Percentiles rank a stretch among this genome's conserved stretches.
phyloP scores from a whole-genome alignment of 2,797 vertebrate genomes.

The Falco novaeseelandiae region DNA sequence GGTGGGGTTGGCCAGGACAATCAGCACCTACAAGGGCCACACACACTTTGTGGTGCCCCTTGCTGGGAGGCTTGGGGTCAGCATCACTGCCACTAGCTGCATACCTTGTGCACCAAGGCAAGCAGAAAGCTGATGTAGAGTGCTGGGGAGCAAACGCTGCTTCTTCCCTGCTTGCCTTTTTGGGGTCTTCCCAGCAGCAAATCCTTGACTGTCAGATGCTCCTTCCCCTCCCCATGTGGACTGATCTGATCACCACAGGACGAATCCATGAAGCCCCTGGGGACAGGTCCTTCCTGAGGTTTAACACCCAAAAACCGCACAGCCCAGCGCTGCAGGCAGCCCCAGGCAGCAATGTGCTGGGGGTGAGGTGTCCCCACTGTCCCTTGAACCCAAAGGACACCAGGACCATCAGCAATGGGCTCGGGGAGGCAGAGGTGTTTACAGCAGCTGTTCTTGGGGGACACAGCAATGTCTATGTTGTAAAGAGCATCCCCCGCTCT shows the following conservation, averaged over 20 bases:
- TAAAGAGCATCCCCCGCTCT: background rate
- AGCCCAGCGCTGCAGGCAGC: background rate
- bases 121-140: background rate
- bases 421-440: background rate
- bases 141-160: background rate
- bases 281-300: background rate
- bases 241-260: too few relatives aligned
- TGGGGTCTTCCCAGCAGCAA: background rate
- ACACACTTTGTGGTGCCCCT: too few relatives aligned
- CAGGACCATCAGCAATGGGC: background rate
- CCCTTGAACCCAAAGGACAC: background rate
- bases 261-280: background rate
- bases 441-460: background rate
- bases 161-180: background rate
- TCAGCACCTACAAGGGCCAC: too few relatives aligned
- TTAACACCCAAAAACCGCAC: background rate
- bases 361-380: background rate
- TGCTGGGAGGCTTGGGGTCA: background rate
- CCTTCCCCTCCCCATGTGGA: background rate
- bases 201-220: accelerated
- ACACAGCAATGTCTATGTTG: accelerated
- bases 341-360: accelerated
- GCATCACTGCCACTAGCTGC: accelerated
- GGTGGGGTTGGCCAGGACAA: background rate
- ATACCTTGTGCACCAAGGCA: accelerated